Evolutionary conservation across 2,888 invertebrate species (phyloP).

Genomic region (Lamellibrachia satsuma): DNA sequence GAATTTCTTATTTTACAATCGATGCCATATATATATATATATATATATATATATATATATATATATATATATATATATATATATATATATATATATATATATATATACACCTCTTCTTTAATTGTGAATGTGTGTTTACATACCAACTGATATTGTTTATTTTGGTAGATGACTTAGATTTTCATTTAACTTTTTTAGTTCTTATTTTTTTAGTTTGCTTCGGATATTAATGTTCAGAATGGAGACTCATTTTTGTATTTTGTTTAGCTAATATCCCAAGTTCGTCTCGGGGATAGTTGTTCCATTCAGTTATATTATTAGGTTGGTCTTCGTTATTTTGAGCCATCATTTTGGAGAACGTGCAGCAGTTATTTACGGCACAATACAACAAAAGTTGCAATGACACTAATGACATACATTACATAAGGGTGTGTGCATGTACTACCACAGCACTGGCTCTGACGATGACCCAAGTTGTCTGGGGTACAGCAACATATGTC

Average conservation of each 20-base stretch:
- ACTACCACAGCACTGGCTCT: too few relatives aligned
- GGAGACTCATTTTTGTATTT: not conserved
- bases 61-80: not conserved
- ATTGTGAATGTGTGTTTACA: not conserved
- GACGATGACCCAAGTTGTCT: too few relatives aligned
- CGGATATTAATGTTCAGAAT: not conserved
- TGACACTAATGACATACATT: too few relatives aligned
- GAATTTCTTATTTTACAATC: not conserved
- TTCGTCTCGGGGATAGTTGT: too few relatives aligned
- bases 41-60: not conserved
- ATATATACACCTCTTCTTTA: not conserved
- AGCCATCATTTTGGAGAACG: too few relatives aligned
- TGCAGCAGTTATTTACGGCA: too few relatives aligned
- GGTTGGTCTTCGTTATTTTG: too few relatives aligned
- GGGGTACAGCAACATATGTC: too few relatives aligned
- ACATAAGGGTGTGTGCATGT: too few relatives aligned
- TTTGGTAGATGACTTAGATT: not conserved
- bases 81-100: not conserved
- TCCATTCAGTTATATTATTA: too few relatives aligned
- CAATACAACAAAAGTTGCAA: too few relatives aligned
- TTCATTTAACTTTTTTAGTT: not conserved
- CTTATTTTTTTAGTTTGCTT: not conserved
- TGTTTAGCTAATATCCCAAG: not conserved
- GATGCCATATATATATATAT: not conserved
- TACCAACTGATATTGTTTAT: not conserved